Evolutionary conservation across 2,888 invertebrate species (phyloP), one percentile per base, ranked within the genome.

Genomic region (Hydriomena furcata): DNA sequence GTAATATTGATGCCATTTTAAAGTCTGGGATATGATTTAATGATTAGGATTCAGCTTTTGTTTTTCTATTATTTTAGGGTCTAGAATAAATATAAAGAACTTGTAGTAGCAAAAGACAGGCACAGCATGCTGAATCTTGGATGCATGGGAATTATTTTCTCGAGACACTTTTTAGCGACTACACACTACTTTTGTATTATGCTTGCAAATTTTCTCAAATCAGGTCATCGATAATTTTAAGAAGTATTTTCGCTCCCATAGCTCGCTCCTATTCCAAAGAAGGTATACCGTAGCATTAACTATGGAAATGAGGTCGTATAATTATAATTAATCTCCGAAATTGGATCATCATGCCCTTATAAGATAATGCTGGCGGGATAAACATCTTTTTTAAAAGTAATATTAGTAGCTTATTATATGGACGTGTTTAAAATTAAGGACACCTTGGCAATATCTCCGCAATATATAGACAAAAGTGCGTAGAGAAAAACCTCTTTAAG

Each of bases 241-340:
- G 27, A 31, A 31, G 30, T 44, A 11, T 43, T 51, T 41, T 31
- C 24, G 11, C 34, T 41, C 27, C 12, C 6, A 41, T 24, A 46
- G 25, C 31, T n/a, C n/a, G n/a, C n/a, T n/a, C n/a, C n/a, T 38
- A 64, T 66, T 65, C 65, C 57, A 60, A 59, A 60, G 59, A 53
- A 46, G 55, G 54, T 45, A 60, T 63, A 69, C 68, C 68, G 61
- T 77, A 67, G 61, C 66, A 81, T 81, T 81, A 80, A 66, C 52
- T 79, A 78, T 78, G 78, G 71, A 77, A 79, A 79, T 79, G 55
- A 73, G 77, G 62, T 73, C 70, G 71, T 72, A 72, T 79, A 77
- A 80, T 79, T 76, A 77, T 72, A 75, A 79, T 79, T 79, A 79
- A 77, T 76, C 63, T 70, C 51, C 57, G 56, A 67, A 79, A 78